A percentile compares a stretch with the other conserved stretches of the same genome.
Evolutionary conservation across 2,113 vertebrate species (phyloP).

Genomic region (Cebidichthys violaceus): DNA sequence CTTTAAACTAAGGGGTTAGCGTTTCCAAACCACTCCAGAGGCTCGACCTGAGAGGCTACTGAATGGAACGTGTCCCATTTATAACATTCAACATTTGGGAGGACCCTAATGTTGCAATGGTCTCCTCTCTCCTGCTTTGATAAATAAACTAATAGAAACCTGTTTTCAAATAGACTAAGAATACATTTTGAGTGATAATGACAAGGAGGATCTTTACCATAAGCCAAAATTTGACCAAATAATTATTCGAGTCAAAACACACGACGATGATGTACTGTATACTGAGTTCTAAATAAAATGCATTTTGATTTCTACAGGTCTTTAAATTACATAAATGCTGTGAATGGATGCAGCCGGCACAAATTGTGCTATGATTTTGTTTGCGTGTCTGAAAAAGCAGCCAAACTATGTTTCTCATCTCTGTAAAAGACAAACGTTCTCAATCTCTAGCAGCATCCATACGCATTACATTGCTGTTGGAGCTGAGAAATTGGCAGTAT

Average conservation of each 20-base stretch:
- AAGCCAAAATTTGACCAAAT: neutral
- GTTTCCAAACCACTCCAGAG: too few species aligned
- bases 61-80: too few species aligned
- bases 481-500: slow-evolving; percentile 15
- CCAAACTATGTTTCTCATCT: neutral
- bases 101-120: too few species aligned
- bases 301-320: too few species aligned
- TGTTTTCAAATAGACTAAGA: neutral
- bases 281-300: neutral
- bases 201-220: neutral
- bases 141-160: too few species aligned
- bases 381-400: neutral
- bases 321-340: too few species aligned
- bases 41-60: too few species aligned
- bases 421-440: neutral
- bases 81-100: too few species aligned
- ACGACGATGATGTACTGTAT: neutral
- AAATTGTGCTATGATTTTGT: too few species aligned
- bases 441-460: slow-evolving; percentile 1
- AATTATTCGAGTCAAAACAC: neutral
- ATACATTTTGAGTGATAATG: neutral
- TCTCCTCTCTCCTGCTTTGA: too few species aligned
- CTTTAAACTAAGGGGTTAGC: too few species aligned
- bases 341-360: too few species aligned
- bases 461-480: slow-evolving; percentile 9